Percentiles rank a stretch among this genome's conserved stretches.
phyloP scores from a whole-genome alignment of 2,113 vertebrate species.

The Hassar affinis region DNA sequence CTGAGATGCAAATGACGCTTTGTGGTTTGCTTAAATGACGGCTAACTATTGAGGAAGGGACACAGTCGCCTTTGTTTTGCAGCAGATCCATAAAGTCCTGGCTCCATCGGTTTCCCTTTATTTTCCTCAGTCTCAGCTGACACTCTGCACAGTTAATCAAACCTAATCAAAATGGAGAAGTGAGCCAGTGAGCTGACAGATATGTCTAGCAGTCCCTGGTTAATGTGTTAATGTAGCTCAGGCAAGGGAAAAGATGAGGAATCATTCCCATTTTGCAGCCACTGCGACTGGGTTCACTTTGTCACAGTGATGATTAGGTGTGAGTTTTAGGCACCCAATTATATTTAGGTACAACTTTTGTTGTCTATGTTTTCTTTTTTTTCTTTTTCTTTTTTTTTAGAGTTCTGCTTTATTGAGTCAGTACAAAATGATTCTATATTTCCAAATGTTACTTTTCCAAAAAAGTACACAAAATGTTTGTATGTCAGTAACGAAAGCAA shows the following conservation, averaged over 20 bases:
- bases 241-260: not conserved
- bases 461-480: too few relatives aligned
- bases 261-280: not conserved
- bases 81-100: conserved; percentile 13
- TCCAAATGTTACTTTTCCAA: too few relatives aligned
- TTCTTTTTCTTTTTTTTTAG: too few relatives aligned
- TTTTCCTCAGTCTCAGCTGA: not conserved
- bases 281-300: not conserved
- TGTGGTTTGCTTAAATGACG: conserved; percentile 48
- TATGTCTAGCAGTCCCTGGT: not conserved
- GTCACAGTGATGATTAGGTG: not conserved
- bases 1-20: conserved; percentile 65
- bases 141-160: conserved; percentile 16
- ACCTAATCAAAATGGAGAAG: conserved; percentile 1
- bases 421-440: too few relatives aligned
- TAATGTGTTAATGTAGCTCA: not conserved
- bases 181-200: conserved; percentile 9
- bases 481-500: too few relatives aligned
- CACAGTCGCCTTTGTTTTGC: conserved; percentile 63
- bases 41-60: conserved; percentile 42
- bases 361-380: too few relatives aligned
- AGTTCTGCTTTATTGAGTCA: not conserved
- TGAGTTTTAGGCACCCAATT: not conserved
- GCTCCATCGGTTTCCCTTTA: conserved; percentile 31
- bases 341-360: too few relatives aligned